These are phyloP conservation scores for Bombus balteatus DNA, from an alignment of 1,140 invertebrate species.

Conservation along the genomic window DNA sequence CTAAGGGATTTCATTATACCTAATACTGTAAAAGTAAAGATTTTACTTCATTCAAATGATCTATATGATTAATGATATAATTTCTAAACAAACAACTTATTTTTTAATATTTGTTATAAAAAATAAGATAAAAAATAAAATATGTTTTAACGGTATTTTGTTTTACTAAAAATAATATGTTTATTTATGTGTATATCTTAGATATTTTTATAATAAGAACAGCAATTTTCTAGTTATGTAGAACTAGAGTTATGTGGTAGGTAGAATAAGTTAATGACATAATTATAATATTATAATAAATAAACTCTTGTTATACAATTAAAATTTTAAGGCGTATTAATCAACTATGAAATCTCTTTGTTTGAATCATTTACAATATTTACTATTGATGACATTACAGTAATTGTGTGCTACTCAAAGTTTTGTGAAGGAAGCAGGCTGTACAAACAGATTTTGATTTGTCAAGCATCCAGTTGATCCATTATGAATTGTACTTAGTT, in stretches of 20 bases:
- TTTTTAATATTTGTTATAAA: neutral
- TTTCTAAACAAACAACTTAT: neutral
- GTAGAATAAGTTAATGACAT: neutral
- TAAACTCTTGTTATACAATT: neutral
- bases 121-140: neutral
- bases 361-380: conserved; percentile 63
- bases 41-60: neutral
- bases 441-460: conserved; percentile 72
- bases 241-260: conserved; percentile 12
- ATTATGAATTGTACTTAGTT: conserved; percentile 74
- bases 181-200: neutral
- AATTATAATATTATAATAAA: conserved; percentile 14
- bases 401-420: conserved; percentile 61
- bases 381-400: conserved; percentile 44
- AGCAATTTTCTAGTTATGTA: neutral
- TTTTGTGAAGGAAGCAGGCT: conserved; percentile 63
- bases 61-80: neutral
- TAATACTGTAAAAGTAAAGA: conserved; percentile 18
- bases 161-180: conserved; percentile 17
- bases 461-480: conserved; percentile 71
- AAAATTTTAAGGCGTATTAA: conserved; percentile 18
- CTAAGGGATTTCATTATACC: conserved; percentile 63
- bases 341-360: conserved; percentile 65
- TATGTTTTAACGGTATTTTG: neutral
- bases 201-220: neutral